These are phyloP conservation scores for Vanessa cardui DNA, from an alignment of 2,888 invertebrate genomes.

Conservation along the genomic window DNA sequence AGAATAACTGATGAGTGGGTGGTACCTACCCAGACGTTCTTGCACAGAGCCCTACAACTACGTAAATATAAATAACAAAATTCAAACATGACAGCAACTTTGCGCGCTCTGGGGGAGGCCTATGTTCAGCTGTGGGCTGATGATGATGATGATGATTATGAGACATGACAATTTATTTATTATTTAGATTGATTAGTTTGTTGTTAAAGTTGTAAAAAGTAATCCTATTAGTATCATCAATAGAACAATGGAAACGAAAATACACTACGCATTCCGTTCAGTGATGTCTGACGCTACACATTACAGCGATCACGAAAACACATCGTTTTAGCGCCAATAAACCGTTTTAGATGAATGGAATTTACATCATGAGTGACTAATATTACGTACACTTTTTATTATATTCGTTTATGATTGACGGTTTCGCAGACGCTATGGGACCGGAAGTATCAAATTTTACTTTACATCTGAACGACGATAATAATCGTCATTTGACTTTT, in stretches of 20 bases:
- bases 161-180: too few relatives aligned
- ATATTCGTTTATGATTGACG: constrained; percentile 15
- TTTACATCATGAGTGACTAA: constrained; percentile 43
- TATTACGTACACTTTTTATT: constrained; percentile 19
- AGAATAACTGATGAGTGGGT: too few relatives aligned
- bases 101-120: too few relatives aligned
- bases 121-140: too few relatives aligned
- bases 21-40: too few relatives aligned
- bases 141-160: too few relatives aligned
- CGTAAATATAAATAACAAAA: too few relatives aligned
- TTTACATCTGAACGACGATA: constrained; percentile 10
- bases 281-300: constrained; percentile 59
- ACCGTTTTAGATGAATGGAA: constrained; percentile 61
- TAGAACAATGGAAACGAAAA: constrained; percentile 44
- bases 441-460: constrained; percentile 15
- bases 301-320: constrained; percentile 50
- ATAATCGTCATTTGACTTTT: neutral
- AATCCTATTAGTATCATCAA: constrained; percentile 29
- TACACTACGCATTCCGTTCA: constrained; percentile 46
- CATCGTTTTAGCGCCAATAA: constrained; percentile 46
- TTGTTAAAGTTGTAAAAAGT: neutral
- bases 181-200: too few relatives aligned
- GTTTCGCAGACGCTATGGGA: neutral
- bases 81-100: too few relatives aligned
- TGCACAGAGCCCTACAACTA: too few relatives aligned